Base-by-base conservation (phyloP, 2,888 invertebrate genomes). In the Tortrix viridana region DNA sequence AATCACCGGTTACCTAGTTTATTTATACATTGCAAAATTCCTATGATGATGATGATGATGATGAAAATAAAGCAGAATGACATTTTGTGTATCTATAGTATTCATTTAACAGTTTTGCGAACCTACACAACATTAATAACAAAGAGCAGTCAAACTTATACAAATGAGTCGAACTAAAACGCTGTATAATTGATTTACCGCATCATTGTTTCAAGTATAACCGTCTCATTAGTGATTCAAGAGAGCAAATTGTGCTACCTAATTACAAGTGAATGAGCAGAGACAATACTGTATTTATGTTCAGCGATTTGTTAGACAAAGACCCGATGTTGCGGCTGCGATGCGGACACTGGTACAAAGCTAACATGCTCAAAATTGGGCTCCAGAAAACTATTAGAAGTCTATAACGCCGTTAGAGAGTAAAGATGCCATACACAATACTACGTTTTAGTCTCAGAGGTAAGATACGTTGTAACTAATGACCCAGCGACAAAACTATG, bases 231-330 rank as follows among this genome's bases (percentile, higher is more conserved):
- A 88, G 74, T 77, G 84, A 90, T 91, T 86, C 90, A 90, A 83
- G 81, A 88, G 84, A 86, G 84, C 84, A 83, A 89, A 92, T 91
- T 88, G 86, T 89, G 92, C 92, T 92, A 91, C 91, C 92, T 90
- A 88, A 91, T 91, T 89, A 90, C 72, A 86, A 80, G 74, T 83
- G 85, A 90, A 91, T 87, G 81, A 77, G 72, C 73, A 81, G 81
- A 89, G 84, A 92, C 92, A 92, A 92, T 88, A 81, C 73, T 74
- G 84, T 92, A 92, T 92, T 92, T 92, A 92, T 92, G 92, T 88
- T 88, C 87, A 81, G 76, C 85, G 70, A 91, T 92, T 90, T 89
- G 84, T 91, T 88, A 88, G 77, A 92, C 91, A 92, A 92, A 84
- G 87, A 75, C 65, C 69, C 83, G 81, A 87, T 88, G 90, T 88